Evolutionary conservation across 2,888 invertebrate genomes (phyloP).

Genomic region (Protonemura montana): DNA sequence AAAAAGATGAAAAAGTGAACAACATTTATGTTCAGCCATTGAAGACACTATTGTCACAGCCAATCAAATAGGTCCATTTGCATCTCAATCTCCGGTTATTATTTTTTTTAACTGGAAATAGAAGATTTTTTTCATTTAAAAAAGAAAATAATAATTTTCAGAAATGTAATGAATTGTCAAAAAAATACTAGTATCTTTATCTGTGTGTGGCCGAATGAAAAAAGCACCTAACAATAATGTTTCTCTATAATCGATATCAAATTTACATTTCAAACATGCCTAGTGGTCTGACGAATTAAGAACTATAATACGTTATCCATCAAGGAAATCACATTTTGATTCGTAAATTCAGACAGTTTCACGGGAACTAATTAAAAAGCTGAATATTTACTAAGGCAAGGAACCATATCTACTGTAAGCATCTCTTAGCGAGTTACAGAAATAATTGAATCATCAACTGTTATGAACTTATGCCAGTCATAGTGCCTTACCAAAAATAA

Average conservation of each 20-base stretch:
- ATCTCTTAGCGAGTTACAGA: not conserved
- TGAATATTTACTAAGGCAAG: not conserved
- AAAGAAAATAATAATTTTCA: not conserved
- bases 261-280: constrained; percentile 25
- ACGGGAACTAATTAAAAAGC: not conserved
- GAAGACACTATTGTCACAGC: too few relatives aligned
- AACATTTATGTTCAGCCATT: too few relatives aligned
- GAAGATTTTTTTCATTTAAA: not conserved
- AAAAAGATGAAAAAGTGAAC: not conserved
- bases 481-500: not conserved
- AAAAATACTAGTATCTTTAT: not conserved
- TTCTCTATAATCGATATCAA: constrained; percentile 10
- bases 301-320: constrained; percentile 14
- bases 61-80: too few relatives aligned
- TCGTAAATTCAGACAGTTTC: not conserved
- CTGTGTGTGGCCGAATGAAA: not conserved
- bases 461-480: constrained; percentile 12
- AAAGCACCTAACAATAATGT: not conserved
- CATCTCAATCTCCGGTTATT: too few relatives aligned
- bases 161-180: not conserved
- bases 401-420: not conserved
- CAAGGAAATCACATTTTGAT: constrained; percentile 27
- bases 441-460: not conserved
- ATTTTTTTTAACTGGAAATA: too few relatives aligned
- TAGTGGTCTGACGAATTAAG: not conserved